Evolutionary conservation across 2,113 vertebrate species (phyloP).

Genomic region (Apteryx owenii): DNA sequence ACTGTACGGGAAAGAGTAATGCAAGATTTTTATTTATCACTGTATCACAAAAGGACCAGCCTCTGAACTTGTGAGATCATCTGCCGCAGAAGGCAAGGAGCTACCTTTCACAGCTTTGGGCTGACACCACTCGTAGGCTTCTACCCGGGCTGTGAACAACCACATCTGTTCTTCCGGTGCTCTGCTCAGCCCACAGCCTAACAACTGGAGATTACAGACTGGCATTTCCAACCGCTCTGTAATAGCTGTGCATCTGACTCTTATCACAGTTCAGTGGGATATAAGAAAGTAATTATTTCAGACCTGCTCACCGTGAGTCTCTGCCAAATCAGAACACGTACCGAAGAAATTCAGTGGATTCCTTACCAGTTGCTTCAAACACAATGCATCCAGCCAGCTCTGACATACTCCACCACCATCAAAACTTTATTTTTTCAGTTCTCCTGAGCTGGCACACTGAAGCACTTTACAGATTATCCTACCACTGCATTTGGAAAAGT

Average conservation of each 20-base stretch:
- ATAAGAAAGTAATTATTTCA: not conserved
- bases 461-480: not conserved
- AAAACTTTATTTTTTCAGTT: not conserved
- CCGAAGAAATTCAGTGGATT: not conserved
- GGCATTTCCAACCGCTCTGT: not conserved
- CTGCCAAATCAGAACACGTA: not conserved
- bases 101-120: not conserved
- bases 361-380: not conserved
- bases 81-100: accelerated
- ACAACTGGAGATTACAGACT: not conserved
- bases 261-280: not conserved
- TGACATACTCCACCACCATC: not conserved
- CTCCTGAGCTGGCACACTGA: not conserved
- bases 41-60: accelerated
- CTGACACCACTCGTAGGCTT: accelerated
- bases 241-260: not conserved
- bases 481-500: not conserved
- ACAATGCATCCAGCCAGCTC: not conserved
- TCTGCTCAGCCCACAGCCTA: not conserved
- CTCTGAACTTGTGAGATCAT: not conserved
- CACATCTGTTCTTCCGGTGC: not conserved
- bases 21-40: not conserved
- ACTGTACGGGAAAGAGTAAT: not conserved
- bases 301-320: not conserved
- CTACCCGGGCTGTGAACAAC: not conserved